Percentiles rank a stretch among this genome's conserved stretches.
Conservation (phyloP, 2,888 invertebrate genomes). For the Ectemnius lituratus region DNA sequence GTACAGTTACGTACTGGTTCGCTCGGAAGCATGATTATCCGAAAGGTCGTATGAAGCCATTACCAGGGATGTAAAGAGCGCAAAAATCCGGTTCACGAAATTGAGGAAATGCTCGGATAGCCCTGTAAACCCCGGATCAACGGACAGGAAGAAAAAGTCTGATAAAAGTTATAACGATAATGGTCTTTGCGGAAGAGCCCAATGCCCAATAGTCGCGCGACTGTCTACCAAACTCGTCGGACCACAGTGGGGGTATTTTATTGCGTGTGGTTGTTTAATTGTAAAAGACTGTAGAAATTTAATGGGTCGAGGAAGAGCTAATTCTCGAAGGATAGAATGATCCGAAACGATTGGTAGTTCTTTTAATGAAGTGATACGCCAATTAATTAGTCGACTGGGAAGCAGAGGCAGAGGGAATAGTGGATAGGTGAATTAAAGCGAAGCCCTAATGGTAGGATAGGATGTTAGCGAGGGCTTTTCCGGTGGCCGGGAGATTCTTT, state of each 20-base stretch:
- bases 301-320: too few relatives aligned
- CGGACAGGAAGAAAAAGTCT: conserved; percentile 2
- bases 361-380: too few relatives aligned
- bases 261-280: too few relatives aligned
- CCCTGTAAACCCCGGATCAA: not conserved
- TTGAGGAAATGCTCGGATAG: not conserved
- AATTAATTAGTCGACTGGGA: too few relatives aligned
- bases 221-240: not conserved
- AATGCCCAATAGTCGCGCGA: not conserved
- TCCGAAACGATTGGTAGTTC: too few relatives aligned
- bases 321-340: too few relatives aligned
- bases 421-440: too few relatives aligned
- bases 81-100: conserved; percentile 7
- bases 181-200: conserved; percentile 1
- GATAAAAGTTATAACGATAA: conserved; percentile 10
- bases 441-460: too few relatives aligned
- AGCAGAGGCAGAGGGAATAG: too few relatives aligned
- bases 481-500: conserved; percentile 14
- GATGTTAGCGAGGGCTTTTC: not conserved
- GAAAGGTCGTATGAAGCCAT: not conserved
- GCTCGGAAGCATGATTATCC: not conserved
- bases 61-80: conserved; percentile 2
- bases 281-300: too few relatives aligned
- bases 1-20: too few relatives aligned
- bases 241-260: too few relatives aligned